Conservation (phyloP, 1,140 invertebrate genomes). For the Apis mellifera region DNA sequence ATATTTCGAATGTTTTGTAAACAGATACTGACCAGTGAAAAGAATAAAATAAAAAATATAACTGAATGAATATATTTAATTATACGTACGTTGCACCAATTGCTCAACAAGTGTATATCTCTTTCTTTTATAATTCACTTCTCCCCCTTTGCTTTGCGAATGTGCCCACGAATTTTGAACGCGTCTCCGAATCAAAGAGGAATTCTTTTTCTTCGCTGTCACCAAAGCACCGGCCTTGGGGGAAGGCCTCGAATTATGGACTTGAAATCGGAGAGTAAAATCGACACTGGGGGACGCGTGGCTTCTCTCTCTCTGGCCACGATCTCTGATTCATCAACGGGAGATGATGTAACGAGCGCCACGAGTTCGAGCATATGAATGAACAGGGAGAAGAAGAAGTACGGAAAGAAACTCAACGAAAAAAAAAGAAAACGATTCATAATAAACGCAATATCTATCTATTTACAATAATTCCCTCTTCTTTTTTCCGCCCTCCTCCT, state of each 20-base stretch:
- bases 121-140: too few species aligned
- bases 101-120: too few species aligned
- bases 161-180: background rate
- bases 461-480: too few species aligned
- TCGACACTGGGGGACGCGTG: background rate
- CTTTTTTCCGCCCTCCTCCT: too few species aligned
- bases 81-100: too few species aligned
- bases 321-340: conserved; percentile 3
- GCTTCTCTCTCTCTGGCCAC: background rate
- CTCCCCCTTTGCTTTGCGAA: background rate
- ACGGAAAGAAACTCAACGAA: too few species aligned
- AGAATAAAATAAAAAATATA: too few species aligned
- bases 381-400: background rate
- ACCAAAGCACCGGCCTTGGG: background rate
- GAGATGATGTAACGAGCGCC: background rate
- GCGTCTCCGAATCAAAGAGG: background rate
- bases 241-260: background rate
- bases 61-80: too few species aligned
- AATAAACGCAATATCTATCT: too few species aligned
- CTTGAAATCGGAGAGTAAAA: background rate
- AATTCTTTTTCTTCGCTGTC: background rate
- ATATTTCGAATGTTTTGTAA: too few species aligned
- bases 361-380: background rate
- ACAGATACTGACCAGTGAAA: too few species aligned
- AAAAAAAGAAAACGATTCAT: too few species aligned